Percentiles rank a stretch among this genome's conserved stretches.
Evolutionary conservation across 1,140 invertebrate species (phyloP).

Genomic region (Drosophila arizonae): DNA sequence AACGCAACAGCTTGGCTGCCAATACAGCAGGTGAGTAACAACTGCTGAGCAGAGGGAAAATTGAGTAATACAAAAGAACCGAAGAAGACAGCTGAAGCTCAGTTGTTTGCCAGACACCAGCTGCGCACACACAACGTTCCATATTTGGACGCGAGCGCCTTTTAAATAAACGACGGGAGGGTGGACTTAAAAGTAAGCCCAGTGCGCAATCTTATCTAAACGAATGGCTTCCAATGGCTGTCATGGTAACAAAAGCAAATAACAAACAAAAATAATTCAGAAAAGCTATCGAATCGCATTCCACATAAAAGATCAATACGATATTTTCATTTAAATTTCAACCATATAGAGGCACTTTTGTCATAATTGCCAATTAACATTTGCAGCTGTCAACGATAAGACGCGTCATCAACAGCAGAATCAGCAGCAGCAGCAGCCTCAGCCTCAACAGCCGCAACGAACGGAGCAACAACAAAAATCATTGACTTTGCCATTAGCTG

Average conservation of each 20-base stretch:
- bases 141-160: conserved; percentile 28
- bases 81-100: conserved; percentile 8
- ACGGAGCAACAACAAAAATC: conserved; percentile 67
- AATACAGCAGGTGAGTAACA: conserved; percentile 51
- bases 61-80: conserved; percentile 1
- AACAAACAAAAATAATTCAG: conserved; percentile 60
- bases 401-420: conserved; percentile 40
- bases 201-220: conserved; percentile 66
- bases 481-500: conserved; percentile 71
- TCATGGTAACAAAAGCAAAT: conserved; percentile 62
- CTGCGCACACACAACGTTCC: conserved; percentile 34
- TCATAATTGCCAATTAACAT: conserved; percentile 57
- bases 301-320: conserved; percentile 5
- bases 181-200: conserved; percentile 35
- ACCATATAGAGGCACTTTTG: conserved; percentile 15
- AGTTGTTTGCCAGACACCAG: conserved; percentile 42
- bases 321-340: conserved; percentile 34
- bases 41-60: neutral
- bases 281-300: conserved; percentile 12
- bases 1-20: conserved; percentile 46
- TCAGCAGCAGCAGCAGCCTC: conserved; percentile 20
- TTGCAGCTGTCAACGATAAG: conserved; percentile 47
- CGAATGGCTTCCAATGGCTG: conserved; percentile 38
- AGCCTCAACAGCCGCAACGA: conserved; percentile 32
- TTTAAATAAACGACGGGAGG: neutral